These are phyloP conservation scores for Setipinna tenuifilis DNA, from an alignment of 2,797 vertebrate genomes.

Conservation along the genomic window DNA sequence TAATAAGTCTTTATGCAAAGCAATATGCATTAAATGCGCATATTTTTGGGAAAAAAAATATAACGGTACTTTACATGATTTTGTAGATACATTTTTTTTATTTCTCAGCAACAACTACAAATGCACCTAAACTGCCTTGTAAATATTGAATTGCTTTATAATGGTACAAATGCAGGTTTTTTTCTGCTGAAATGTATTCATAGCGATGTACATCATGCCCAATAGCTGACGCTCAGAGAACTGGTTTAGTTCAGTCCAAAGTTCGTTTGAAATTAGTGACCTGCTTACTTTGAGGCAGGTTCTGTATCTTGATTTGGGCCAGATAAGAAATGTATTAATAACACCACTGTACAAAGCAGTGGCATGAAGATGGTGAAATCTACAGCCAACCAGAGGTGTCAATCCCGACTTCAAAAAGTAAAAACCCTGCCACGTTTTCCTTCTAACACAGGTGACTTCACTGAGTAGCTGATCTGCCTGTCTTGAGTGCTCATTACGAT, in stretches of 20 bases:
- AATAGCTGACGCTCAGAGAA: not conserved
- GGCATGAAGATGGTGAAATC: no score
- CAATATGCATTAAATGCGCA: not conserved
- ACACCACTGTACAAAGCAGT: no score
- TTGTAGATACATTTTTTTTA: not conserved
- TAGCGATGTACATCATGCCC: not conserved
- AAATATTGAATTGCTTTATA: constrained; percentile 22
- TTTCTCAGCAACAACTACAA: not conserved
- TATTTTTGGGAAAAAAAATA: not conserved
- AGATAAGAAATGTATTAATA: no score
- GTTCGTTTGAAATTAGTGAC: not conserved
- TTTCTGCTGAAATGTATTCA: not conserved
- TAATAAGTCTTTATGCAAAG: not conserved
- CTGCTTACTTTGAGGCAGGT: no score
- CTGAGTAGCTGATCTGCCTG: no score
- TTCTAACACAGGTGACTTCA: no score
- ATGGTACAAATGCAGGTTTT: constrained; percentile 28
- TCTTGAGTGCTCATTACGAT: no score
- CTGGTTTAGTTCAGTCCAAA: not conserved
- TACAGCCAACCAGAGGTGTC: no score
- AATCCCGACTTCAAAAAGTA: no score
- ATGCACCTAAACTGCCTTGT: constrained; percentile 19
- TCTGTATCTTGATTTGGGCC: no score
- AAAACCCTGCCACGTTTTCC: no score
- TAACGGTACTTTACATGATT: not conserved